Conservation (phyloP, 2,888 invertebrate genomes). For the Eurytoma californica region DNA sequence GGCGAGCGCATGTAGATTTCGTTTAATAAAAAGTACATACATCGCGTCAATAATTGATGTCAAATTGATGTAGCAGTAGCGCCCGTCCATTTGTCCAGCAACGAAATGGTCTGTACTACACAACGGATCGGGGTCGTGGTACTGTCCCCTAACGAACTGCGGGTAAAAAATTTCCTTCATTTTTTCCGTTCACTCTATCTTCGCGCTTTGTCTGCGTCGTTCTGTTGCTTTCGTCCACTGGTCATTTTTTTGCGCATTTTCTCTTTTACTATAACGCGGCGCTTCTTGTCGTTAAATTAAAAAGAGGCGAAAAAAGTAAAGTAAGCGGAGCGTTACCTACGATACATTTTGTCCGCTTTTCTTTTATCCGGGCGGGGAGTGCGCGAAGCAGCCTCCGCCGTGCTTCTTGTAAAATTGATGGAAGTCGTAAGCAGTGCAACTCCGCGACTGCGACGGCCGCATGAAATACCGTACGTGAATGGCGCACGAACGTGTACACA, state of each 20-base stretch:
- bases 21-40: too few relatives aligned
- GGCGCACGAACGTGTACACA: neutral
- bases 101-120: neutral
- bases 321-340: too few relatives aligned
- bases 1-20: too few relatives aligned
- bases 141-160: constrained; percentile 1
- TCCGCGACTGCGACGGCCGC: neutral
- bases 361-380: neutral
- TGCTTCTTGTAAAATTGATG: constrained; percentile 46
- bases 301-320: neutral
- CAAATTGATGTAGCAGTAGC: too few relatives aligned
- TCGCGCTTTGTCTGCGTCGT: neutral
- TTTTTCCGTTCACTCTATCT: neutral
- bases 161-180: neutral
- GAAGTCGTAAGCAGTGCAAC: constrained; percentile 31
- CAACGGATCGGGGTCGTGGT: neutral
- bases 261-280: neutral
- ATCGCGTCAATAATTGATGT: too few relatives aligned
- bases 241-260: neutral
- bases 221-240: neutral
- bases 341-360: neutral
- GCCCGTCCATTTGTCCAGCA: neutral
- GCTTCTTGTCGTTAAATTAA: neutral
- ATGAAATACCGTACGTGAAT: constrained; percentile 13
- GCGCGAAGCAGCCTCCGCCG: neutral